phyloP scores from a whole-genome alignment of 2,113 vertebrate genomes.

The Acanthisitta chloris region DNA sequence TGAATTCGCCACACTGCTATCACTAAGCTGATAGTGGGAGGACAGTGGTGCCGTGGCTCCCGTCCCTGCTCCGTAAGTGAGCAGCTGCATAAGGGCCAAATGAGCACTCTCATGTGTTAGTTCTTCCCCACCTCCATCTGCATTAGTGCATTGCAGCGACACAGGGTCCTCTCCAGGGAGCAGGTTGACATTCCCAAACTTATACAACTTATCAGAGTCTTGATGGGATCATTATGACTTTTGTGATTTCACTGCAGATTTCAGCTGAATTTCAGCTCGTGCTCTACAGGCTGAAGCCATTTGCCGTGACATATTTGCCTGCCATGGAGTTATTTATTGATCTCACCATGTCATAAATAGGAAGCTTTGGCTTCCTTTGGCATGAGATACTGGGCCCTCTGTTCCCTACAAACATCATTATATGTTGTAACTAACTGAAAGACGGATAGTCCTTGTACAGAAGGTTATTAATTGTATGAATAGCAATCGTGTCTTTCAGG shows the following conservation, averaged over 20 bases:
- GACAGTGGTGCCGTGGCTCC: fast-evolving
- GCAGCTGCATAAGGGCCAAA: not conserved
- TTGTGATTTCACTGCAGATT: not conserved
- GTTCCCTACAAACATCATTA: not conserved
- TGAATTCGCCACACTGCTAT: not conserved
- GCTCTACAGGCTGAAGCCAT: not conserved
- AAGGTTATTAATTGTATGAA: not conserved
- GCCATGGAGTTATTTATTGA: not conserved
- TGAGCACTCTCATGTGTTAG: fast-evolving
- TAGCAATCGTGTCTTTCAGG: not conserved
- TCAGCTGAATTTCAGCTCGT: not conserved
- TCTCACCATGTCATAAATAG: not conserved
- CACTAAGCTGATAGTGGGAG: not conserved
- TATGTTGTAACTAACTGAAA: not conserved
- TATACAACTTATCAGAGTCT: not conserved
- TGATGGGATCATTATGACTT: not conserved
- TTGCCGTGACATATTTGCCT: not conserved
- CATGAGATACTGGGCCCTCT: not conserved
- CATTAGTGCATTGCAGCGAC: not conserved
- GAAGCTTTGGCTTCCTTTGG: not conserved
- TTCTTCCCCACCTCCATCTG: not conserved
- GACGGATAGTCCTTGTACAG: not conserved
- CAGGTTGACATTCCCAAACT: not conserved
- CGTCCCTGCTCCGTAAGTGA: fast-evolving
- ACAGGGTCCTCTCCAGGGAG: not conserved